Evolutionary conservation across 2,888 invertebrate species (phyloP).

Genomic region (Chrysolina oricalcia): DNA sequence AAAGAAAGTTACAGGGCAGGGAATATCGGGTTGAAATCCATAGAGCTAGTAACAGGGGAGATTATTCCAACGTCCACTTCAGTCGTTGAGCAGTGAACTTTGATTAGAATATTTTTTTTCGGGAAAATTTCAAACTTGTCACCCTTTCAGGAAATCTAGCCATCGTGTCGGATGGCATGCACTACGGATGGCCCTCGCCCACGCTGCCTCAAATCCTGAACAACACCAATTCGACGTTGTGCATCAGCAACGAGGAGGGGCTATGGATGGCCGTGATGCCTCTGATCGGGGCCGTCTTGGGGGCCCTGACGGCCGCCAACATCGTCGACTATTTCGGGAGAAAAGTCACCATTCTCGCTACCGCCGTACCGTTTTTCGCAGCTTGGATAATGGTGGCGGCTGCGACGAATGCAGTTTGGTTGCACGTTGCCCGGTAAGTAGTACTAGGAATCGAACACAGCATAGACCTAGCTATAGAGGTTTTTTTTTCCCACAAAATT

Average conservation of each 20-base stretch:
- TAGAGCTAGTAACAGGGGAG: too few species aligned
- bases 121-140: too few species aligned
- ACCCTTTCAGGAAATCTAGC: conserved; percentile 50
- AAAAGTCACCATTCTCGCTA: conserved; percentile 77
- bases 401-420: conserved; percentile 74
- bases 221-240: conserved; percentile 57
- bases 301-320: conserved; percentile 77
- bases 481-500: too few species aligned
- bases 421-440: conserved; percentile 72
- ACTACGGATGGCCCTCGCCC: conserved; percentile 77
- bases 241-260: conserved; percentile 73
- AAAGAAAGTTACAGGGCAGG: too few species aligned
- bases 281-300: conserved; percentile 78
- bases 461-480: too few species aligned
- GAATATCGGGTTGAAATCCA: too few species aligned
- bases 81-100: too few species aligned
- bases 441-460: background rate
- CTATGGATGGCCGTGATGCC: conserved; percentile 80
- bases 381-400: conserved; percentile 79
- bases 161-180: conserved; percentile 68
- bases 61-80: too few species aligned
- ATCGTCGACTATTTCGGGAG: conserved; percentile 79
- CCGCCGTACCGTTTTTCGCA: conserved; percentile 76
- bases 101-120: too few species aligned
- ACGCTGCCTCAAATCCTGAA: conserved; percentile 74